These are phyloP conservation scores for Atethmia centrago DNA, from an alignment of 2,888 invertebrate genomes.

Conservation along the genomic window DNA sequence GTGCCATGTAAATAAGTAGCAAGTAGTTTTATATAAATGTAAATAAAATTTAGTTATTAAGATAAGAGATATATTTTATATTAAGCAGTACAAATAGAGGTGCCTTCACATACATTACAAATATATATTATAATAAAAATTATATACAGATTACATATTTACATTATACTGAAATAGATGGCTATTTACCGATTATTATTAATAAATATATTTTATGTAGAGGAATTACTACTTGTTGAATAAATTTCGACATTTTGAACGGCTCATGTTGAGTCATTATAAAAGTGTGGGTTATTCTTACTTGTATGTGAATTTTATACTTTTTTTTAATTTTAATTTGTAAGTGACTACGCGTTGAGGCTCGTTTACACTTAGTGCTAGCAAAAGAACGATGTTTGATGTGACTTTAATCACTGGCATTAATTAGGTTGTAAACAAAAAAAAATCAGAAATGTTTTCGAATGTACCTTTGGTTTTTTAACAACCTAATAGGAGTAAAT, in stretches of 20 bases:
- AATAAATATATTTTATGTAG: slow-evolving; percentile 69
- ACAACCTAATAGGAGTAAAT: not conserved
- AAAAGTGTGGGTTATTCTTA: slow-evolving; percentile 58
- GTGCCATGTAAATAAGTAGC: slow-evolving; percentile 87
- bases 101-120: slow-evolving; percentile 74
- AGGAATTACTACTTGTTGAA: slow-evolving; percentile 74
- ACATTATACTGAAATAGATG: slow-evolving; percentile 61
- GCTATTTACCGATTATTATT: slow-evolving; percentile 67
- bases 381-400: not conserved
- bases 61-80: slow-evolving; percentile 64
- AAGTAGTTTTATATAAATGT: slow-evolving; percentile 51
- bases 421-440: slow-evolving; percentile 7
- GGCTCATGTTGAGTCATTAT: slow-evolving; percentile 86
- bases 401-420: not conserved
- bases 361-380: slow-evolving; percentile 5
- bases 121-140: slow-evolving; percentile 50
- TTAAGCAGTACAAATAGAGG: slow-evolving; percentile 77
- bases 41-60: slow-evolving; percentile 55
- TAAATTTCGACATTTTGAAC: slow-evolving; percentile 77
- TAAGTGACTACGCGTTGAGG: slow-evolving; percentile 31
- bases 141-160: slow-evolving; percentile 60
- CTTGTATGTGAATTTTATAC: slow-evolving; percentile 64
- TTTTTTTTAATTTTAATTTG: slow-evolving; percentile 56
- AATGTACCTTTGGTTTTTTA: not conserved
- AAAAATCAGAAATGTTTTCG: not conserved